Evolutionary conservation across 2,797 vertebrate genomes (phyloP).

Genomic region (Sebastes glaucus): DNA sequence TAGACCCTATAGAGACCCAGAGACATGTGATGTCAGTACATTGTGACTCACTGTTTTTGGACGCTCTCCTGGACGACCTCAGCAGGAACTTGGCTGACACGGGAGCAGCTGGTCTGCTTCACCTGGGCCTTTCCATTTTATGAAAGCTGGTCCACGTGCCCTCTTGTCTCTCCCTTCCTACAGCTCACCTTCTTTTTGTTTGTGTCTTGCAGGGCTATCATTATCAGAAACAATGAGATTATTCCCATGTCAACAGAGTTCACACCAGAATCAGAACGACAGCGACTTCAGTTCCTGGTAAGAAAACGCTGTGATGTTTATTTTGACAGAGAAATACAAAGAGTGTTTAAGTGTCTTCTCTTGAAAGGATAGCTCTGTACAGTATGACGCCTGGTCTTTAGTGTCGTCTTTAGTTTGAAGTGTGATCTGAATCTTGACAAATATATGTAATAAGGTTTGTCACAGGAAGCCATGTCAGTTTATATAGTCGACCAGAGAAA

Average conservation of each 20-base stretch:
- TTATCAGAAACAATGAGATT: constrained; percentile 91
- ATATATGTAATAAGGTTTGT: not conserved
- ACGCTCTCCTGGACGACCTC: not conserved
- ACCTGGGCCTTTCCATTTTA: not conserved
- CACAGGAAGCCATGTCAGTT: not conserved
- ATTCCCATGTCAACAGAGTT: constrained; percentile 95
- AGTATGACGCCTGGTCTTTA: not conserved
- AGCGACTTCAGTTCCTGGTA: constrained; percentile 96
- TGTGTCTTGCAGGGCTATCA: constrained; percentile 88
- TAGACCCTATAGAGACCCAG: not conserved
- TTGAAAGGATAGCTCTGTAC: not conserved
- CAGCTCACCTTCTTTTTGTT: not conserved
- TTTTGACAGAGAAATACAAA: not conserved
- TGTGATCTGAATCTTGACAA: not conserved
- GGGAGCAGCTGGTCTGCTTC: not conserved
- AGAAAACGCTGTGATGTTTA: constrained; percentile 1
- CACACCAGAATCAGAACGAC: constrained; percentile 94
- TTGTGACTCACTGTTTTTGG: not conserved
- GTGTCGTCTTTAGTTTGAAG: not conserved
- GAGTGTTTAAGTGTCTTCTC: not conserved
- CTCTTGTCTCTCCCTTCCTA: not conserved
- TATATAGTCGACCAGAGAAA: not conserved
- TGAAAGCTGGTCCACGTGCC: not conserved
- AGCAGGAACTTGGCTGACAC: not conserved
- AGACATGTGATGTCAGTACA: not conserved